Conservation (phyloP, 1,140 invertebrate genomes). For the Lanistes nyassanus region DNA sequence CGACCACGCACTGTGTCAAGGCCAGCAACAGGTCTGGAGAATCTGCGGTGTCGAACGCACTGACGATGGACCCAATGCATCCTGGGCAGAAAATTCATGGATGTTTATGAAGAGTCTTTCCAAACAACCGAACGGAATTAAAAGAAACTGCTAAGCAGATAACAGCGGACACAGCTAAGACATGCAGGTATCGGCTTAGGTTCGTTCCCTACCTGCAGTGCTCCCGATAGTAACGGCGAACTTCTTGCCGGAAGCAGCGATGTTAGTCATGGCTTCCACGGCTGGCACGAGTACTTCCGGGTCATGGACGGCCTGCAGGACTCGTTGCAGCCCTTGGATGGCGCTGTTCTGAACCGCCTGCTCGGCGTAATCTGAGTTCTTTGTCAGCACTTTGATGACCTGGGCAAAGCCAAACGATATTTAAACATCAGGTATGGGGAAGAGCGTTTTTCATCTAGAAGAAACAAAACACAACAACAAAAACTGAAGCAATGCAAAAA, state of each 20-base stretch:
- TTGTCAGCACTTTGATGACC: constrained; percentile 28
- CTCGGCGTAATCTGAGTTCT: constrained; percentile 46
- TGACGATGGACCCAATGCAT: constrained; percentile 45
- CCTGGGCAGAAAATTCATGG: constrained; percentile 13
- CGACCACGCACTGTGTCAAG: constrained; percentile 50
- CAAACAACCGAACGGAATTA: too few relatives aligned
- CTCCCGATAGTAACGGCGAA: constrained; percentile 49
- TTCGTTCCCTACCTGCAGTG: constrained; percentile 23
- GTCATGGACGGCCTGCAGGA: constrained; percentile 52
- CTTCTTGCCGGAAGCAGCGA: constrained; percentile 43
- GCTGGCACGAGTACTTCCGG: constrained; percentile 54
- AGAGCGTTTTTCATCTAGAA: too few relatives aligned
- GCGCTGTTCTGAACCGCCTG: constrained; percentile 47
- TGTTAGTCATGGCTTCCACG: constrained; percentile 52
- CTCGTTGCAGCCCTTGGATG: constrained; percentile 37
- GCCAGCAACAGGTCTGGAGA: constrained; percentile 49
- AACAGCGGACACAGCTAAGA: background rate
- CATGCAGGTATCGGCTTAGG: background rate
- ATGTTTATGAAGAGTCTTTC: too few relatives aligned
- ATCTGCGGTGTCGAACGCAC: constrained; percentile 49
- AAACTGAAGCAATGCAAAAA: too few relatives aligned
- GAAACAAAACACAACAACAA: too few relatives aligned
- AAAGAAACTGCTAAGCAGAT: background rate
- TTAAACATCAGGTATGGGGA: too few relatives aligned
- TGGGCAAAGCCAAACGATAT: background rate